Conservation (phyloP, 2,888 invertebrate genomes). For the Branchipolynoe longqiensis region DNA sequence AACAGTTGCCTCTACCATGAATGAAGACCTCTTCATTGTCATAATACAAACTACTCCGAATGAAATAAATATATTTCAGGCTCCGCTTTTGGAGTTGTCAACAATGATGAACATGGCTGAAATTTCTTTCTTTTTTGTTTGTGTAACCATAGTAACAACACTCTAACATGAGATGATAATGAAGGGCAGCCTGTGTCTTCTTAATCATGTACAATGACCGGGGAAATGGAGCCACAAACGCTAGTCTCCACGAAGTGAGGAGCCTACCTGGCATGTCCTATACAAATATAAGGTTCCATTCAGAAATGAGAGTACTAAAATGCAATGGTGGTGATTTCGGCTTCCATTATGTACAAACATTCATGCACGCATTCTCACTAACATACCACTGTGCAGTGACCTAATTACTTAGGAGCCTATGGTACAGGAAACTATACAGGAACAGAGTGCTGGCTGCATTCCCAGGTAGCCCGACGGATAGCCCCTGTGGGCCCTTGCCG, state of each 20-base stretch:
- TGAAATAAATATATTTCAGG: conserved; percentile 44
- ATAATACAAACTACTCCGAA: conserved; percentile 42
- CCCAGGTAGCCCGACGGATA: too few species aligned
- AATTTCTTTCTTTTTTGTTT: too few species aligned
- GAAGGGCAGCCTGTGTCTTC: conserved; percentile 7
- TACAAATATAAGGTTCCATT: conserved; percentile 52
- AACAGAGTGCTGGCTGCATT: too few species aligned
- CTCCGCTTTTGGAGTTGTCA: conserved; percentile 42
- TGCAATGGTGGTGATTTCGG: conserved; percentile 23
- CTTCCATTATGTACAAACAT: conserved; percentile 40
- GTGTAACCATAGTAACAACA: conserved; percentile 48
- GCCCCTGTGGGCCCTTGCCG: too few species aligned
- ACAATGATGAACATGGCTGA: conserved; percentile 45
- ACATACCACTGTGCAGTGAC: conserved; percentile 4
- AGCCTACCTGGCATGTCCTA: conserved; percentile 17
- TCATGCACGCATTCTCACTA: conserved; percentile 45
- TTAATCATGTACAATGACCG: conserved; percentile 24
- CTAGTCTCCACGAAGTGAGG: neutral
- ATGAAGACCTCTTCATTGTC: neutral
- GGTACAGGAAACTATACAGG: conserved; percentile 33
- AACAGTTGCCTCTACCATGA: neutral
- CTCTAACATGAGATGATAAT: conserved; percentile 45
- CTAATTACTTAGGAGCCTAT: conserved; percentile 50
- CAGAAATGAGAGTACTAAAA: conserved; percentile 34
- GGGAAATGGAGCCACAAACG: neutral